A percentile compares a stretch with the other conserved stretches of the same genome.
Evolutionary conservation across 2,797 vertebrate genomes (phyloP).

Genomic region (Semaprochilodus insignis): DNA sequence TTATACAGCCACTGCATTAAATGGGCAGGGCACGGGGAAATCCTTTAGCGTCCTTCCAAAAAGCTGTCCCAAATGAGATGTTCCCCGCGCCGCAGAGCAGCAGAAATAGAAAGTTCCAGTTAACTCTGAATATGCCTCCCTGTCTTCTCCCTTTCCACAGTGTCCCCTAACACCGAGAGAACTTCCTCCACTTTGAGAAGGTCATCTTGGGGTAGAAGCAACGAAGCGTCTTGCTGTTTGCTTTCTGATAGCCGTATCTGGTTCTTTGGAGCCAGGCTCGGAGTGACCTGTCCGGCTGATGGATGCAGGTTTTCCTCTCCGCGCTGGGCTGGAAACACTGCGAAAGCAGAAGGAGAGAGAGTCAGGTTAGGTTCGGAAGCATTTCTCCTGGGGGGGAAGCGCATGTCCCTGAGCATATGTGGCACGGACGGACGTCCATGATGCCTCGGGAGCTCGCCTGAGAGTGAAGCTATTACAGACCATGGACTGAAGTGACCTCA

Average conservation of each 20-base stretch:
- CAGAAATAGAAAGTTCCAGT: constrained; percentile 77
- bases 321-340: constrained; percentile 39
- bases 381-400: constrained; percentile 17
- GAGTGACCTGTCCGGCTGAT: constrained; percentile 69
- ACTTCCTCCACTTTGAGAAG: constrained; percentile 62
- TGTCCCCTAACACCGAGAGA: constrained; percentile 28
- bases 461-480: not conserved
- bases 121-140: constrained; percentile 71
- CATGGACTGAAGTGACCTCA: not conserved
- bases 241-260: constrained; percentile 62
- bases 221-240: constrained; percentile 78
- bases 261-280: constrained; percentile 56
- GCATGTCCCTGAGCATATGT: not conserved
- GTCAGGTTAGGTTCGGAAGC: constrained; percentile 28
- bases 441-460: not conserved
- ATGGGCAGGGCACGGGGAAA: constrained; percentile 72
- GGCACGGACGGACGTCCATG: not conserved
- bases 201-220: constrained; percentile 67
- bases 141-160: constrained; percentile 66
- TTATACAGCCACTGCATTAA: constrained; percentile 72
- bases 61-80: constrained; percentile 77
- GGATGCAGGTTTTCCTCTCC: constrained; percentile 48
- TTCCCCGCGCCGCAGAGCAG: constrained; percentile 76
- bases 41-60: constrained; percentile 73
- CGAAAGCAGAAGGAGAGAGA: constrained; percentile 14